These are phyloP conservation scores for Caranx ignobilis DNA, from an alignment of 2,113 vertebrate species.

Conservation along the genomic window DNA sequence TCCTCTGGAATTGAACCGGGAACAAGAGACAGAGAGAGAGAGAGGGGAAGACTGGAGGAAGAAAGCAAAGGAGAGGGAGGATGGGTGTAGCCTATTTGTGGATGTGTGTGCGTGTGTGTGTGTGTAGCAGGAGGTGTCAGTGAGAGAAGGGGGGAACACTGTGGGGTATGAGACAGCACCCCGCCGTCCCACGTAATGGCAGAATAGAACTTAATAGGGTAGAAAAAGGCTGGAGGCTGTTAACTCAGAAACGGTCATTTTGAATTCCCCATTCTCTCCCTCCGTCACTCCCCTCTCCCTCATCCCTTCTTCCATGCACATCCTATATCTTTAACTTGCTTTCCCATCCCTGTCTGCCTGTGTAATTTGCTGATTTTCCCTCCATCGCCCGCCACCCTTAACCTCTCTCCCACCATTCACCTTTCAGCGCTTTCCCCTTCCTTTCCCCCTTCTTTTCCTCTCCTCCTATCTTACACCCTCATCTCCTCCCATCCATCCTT, in stretches of 20 bases:
- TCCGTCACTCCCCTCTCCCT: slow-evolving; percentile 54
- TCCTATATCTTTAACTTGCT: slow-evolving; percentile 62
- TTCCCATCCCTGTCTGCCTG: slow-evolving; percentile 50
- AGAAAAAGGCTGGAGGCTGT: slow-evolving; percentile 87
- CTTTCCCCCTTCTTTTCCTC: slow-evolving; percentile 22
- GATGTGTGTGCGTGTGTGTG: slow-evolving; percentile 28
- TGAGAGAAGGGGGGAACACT: slow-evolving; percentile 40
- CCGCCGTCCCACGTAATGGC: slow-evolving; percentile 84
- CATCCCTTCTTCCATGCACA: slow-evolving; percentile 56
- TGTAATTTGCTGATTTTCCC: slow-evolving; percentile 63
- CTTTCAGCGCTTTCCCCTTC: slow-evolving; percentile 20
- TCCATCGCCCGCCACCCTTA: slow-evolving; percentile 48
- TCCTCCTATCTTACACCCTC: slow-evolving; percentile 3
- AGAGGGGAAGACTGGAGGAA: slow-evolving; percentile 30
- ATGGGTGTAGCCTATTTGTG: slow-evolving; percentile 6
- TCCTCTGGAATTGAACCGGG: slow-evolving; percentile 67
- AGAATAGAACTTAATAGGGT: slow-evolving; percentile 88
- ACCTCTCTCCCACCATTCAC: slow-evolving; percentile 65
- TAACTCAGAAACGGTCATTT: slow-evolving; percentile 88
- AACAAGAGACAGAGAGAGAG: slow-evolving; percentile 7
- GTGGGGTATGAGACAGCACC: slow-evolving; percentile 76
- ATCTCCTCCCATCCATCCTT: background rate
- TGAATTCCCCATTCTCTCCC: slow-evolving; percentile 79
- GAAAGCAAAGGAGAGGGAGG: slow-evolving; percentile 25
- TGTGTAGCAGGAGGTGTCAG: slow-evolving; percentile 11